Conservation (phyloP, 1,140 invertebrate genomes). For the Drosophila bocki region DNA sequence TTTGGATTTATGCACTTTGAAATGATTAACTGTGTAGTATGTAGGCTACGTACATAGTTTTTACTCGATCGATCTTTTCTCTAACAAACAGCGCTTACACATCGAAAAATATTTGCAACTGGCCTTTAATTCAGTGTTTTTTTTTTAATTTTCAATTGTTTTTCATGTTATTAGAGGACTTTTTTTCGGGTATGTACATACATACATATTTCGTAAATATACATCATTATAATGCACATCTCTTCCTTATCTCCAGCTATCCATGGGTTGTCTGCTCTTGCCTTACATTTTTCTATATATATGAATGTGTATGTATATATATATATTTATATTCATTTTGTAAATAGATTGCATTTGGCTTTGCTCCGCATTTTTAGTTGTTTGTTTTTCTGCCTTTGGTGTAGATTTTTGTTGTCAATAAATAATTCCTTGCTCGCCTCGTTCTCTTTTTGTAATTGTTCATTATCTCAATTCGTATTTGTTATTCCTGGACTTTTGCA, state of each 20-base stretch:
- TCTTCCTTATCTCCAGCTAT: background rate
- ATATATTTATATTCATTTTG: constrained; percentile 26
- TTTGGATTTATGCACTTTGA: constrained; percentile 14
- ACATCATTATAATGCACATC: constrained; percentile 12
- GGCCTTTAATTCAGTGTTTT: constrained; percentile 25
- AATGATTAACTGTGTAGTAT: constrained; percentile 42
- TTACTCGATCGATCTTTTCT: constrained; percentile 17
- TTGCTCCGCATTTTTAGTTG: constrained; percentile 30
- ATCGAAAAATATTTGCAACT: constrained; percentile 76
- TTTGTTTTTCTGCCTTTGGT: constrained; percentile 29
- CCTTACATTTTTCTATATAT: constrained; percentile 5
- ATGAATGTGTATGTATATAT: constrained; percentile 2
- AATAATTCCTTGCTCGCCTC: constrained; percentile 52
- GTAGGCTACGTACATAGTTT: constrained; percentile 29
- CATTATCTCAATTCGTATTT: constrained; percentile 29
- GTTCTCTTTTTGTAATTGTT: constrained; percentile 18
- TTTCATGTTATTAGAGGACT: constrained; percentile 4
- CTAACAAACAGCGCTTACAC: constrained; percentile 73
- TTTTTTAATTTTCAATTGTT: background rate
- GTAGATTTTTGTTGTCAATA: constrained; percentile 63
- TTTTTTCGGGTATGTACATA: constrained; percentile 7
- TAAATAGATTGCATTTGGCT: constrained; percentile 75
- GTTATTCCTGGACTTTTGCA: constrained; percentile 69
- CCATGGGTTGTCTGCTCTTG: background rate
- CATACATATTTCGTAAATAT: background rate